Percentiles rank a stretch among this genome's conserved stretches.
Conservation (phyloP, 2,888 invertebrate species). For the Orthosia gracilis region DNA sequence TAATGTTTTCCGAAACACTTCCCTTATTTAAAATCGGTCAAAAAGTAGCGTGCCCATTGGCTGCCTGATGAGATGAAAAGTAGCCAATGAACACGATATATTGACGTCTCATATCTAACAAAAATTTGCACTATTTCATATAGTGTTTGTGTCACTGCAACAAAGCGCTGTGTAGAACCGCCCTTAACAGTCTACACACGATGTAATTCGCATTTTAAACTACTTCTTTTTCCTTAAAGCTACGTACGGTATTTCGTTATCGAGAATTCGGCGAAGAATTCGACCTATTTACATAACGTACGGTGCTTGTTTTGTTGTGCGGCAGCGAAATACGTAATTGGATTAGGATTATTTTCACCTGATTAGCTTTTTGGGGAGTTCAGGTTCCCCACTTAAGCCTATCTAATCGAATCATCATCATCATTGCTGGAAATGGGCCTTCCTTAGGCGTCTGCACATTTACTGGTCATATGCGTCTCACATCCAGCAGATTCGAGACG, state of each 20-base stretch:
- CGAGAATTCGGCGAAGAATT: constrained; percentile 11
- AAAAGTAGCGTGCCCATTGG: background rate
- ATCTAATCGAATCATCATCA: background rate
- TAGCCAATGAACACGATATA: background rate
- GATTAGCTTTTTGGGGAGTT: background rate
- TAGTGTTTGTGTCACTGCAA: too few species aligned
- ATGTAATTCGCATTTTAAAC: background rate
- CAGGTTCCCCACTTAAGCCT: background rate
- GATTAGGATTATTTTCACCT: constrained; percentile 34
- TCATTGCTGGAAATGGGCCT: too few species aligned
- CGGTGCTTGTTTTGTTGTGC: constrained; percentile 29
- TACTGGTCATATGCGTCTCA: too few species aligned
- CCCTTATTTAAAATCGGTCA: constrained; percentile 11
- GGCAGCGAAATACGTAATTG: constrained; percentile 28
- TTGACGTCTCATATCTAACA: background rate
- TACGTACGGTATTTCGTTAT: constrained; percentile 2
- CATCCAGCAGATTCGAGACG: too few species aligned
- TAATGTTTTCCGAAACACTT: too few species aligned
- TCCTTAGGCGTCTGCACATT: too few species aligned
- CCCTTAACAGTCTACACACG: constrained; percentile 10
- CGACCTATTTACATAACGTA: constrained; percentile 31
- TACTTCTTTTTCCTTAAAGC: background rate
- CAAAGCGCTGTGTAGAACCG: background rate
- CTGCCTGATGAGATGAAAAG: constrained; percentile 10
- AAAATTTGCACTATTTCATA: too few species aligned